Base-by-base conservation (phyloP, 53 echinoderm and acorn worm genomes). In the Arbacia lixula region DNA sequence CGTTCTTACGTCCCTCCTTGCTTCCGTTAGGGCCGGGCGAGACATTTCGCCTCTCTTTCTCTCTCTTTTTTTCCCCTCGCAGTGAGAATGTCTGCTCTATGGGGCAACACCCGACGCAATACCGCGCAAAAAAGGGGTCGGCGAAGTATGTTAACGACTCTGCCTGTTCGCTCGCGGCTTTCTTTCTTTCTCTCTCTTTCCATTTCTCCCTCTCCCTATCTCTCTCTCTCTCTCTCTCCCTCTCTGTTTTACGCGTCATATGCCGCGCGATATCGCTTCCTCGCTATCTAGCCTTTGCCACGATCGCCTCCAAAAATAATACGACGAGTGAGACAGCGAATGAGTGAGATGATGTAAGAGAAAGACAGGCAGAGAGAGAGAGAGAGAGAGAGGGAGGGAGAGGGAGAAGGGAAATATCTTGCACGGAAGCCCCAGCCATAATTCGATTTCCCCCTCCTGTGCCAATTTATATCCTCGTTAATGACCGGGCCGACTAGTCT, bases 391-490 rank as follows among this genome's bases (percentile, higher is more conserved):
- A 39, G 40, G 37, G 40, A 68, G n/a, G n/a, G 37, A 68, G 37
- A 68, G 25, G 38, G 24, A 68, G 36, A 20, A 33, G 41, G 21
- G 42, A 37, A 36, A 37, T 39, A 68, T 21, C 68, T 68, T 68
- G 37, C 68, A 72, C 72, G 72, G 72, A 72, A 72, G 72, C 72
- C 33, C 3, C 49, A 9, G 51, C 72, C 72, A 72, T 72, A 72
- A 72, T 72, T 72, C 72, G 52, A 72, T 72, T 72, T 72, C 72
- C 72, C 72, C 52, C 72, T 72, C 72, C 72, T 50, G 72, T 51
- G 72, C 72, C 72, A 72, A 72, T 72, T 72, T 72, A 72, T 72
- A 72, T 72, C 72, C 49, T 35, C 72, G 72, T 72, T 72, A 72
- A 72, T 72, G 72, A 52, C 72, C 72, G 52, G 12, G 51, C 49